These are phyloP conservation scores for Macrostomum lignano DNA, from an alignment of 1,140 invertebrate species.

Conservation along the genomic window DNA sequence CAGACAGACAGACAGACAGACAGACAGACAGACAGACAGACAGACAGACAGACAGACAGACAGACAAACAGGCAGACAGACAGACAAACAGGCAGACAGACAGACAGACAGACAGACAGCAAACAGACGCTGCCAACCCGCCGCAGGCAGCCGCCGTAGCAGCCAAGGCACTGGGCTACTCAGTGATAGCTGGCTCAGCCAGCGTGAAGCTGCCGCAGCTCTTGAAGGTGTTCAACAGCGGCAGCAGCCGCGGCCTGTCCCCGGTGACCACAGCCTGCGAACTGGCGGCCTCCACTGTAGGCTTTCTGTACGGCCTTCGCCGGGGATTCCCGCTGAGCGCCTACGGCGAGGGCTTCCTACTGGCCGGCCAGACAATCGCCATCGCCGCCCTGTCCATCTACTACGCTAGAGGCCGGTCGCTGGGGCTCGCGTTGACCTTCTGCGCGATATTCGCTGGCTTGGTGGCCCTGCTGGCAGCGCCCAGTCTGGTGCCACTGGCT, in stretches of 20 bases:
- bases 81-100: too few relatives aligned
- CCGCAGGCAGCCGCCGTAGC: too few relatives aligned
- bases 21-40: too few relatives aligned
- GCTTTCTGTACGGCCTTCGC: neutral
- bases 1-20: too few relatives aligned
- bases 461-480: neutral
- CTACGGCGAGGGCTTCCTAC: slow-evolving; percentile 2
- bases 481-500: neutral
- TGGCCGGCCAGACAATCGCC: neutral
- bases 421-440: neutral
- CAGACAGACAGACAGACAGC: too few relatives aligned
- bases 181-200: too few relatives aligned
- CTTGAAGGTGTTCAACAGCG: slow-evolving; percentile 3
- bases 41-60: too few relatives aligned
- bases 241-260: neutral
- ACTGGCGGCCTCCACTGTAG: neutral
- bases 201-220: slow-evolving; percentile 5
- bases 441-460: neutral
- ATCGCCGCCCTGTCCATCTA: neutral
- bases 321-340: slow-evolving; percentile 3
- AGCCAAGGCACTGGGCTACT: too few relatives aligned
- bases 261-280: neutral
- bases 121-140: too few relatives aligned
- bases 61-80: too few relatives aligned
- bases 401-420: neutral